These are phyloP conservation scores for Scaptomyza hsui DNA, from an alignment of 1,140 invertebrate species.

Conservation along the genomic window DNA sequence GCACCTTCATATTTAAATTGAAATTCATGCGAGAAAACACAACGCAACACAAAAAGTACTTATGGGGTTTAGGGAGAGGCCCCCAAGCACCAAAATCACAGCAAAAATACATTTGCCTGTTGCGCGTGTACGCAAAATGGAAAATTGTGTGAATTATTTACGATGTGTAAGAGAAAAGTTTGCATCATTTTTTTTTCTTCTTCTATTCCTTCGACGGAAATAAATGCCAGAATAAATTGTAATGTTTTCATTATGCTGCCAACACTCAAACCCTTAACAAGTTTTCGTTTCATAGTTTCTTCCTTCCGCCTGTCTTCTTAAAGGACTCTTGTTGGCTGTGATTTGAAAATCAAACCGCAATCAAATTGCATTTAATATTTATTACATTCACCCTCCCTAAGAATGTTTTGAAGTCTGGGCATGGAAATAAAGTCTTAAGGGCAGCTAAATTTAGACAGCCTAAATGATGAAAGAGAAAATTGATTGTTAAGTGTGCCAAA, in stretches of 20 bases:
- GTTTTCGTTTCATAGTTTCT: constrained; percentile 22
- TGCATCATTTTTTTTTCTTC: constrained; percentile 33
- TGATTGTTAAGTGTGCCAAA: not conserved
- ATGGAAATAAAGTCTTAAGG: not conserved
- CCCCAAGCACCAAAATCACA: not conserved
- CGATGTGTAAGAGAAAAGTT: constrained; percentile 53
- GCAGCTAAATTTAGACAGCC: constrained; percentile 7
- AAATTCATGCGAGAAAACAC: constrained; percentile 10
- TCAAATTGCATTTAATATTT: constrained; percentile 81
- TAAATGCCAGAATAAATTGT: constrained; percentile 7
- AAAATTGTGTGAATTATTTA: constrained; percentile 74
- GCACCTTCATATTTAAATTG: constrained; percentile 20
- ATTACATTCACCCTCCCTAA: constrained; percentile 40
- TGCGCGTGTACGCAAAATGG: constrained; percentile 39
- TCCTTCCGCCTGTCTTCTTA: not conserved
- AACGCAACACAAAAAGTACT: not conserved
- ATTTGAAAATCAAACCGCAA: constrained; percentile 55
- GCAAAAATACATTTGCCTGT: constrained; percentile 19
- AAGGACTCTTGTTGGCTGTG: not conserved
- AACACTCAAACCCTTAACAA: not conserved
- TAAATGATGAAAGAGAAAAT: constrained; percentile 6
- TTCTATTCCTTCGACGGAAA: not conserved
- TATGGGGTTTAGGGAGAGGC: constrained; percentile 6
- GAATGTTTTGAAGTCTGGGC: not conserved
- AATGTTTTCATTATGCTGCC: not conserved